These are phyloP conservation scores for Coronaproctus castanopsis DNA, from an alignment of 2,888 invertebrate genomes.

Conservation along the genomic window DNA sequence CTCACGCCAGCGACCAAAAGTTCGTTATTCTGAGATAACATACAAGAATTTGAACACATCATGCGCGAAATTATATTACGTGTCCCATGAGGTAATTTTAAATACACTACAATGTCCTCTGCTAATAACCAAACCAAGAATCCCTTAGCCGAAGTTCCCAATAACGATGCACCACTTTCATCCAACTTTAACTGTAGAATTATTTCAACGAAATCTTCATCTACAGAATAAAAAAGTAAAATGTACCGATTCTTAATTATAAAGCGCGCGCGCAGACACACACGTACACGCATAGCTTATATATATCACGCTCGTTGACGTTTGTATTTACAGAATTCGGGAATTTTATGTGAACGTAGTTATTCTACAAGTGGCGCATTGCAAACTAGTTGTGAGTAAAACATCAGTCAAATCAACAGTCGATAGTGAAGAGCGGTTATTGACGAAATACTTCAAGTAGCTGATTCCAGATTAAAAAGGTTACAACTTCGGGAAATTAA, in stretches of 20 bases:
- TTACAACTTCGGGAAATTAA: too few species aligned
- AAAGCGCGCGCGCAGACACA: too few species aligned
- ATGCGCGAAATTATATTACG: constrained; percentile 83
- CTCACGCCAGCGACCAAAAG: constrained; percentile 89
- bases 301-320: too few species aligned
- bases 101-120: constrained; percentile 36
- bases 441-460: too few species aligned
- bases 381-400: background rate
- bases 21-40: constrained; percentile 71
- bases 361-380: constrained; percentile 2
- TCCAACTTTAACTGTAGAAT: constrained; percentile 66
- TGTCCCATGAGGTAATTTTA: constrained; percentile 63
- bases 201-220: background rate
- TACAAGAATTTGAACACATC: constrained; percentile 73
- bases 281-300: too few species aligned
- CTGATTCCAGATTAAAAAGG: too few species aligned
- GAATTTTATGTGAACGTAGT: too few species aligned
- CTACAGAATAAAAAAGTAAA: background rate
- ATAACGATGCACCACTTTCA: constrained; percentile 53
- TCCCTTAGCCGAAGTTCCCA: constrained; percentile 68
- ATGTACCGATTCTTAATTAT: too few species aligned
- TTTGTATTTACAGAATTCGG: too few species aligned
- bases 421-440: too few species aligned
- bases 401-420: too few species aligned
- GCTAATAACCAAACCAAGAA: constrained; percentile 64